These are phyloP conservation scores for Caracal caracal DNA, from an alignment of 2,113 vertebrate genomes.

Conservation along the genomic window DNA sequence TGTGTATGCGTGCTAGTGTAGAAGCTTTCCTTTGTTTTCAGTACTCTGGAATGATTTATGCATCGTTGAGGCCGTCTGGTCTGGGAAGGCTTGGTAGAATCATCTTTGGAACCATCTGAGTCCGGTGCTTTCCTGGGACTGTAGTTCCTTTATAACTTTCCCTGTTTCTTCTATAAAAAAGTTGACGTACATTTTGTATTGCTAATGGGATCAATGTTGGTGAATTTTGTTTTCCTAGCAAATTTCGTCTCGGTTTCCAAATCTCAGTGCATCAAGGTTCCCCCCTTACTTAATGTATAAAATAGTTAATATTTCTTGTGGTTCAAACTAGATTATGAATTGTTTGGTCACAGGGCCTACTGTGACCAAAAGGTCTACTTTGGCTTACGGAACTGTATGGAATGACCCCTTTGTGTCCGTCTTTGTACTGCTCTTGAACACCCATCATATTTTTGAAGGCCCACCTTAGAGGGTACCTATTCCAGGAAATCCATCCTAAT, in stretches of 20 bases:
- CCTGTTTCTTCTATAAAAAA: constrained; percentile 34
- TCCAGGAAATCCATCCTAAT: not conserved
- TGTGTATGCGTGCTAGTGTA: not conserved
- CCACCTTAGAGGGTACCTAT: not conserved
- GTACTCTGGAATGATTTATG: not conserved
- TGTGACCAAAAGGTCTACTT: not conserved
- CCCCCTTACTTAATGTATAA: not conserved
- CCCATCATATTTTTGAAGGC: not conserved
- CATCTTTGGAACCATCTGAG: not conserved
- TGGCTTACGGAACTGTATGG: not conserved
- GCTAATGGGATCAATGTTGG: not conserved
- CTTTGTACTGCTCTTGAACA: not conserved
- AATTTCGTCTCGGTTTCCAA: not conserved
- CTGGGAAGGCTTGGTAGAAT: not conserved
- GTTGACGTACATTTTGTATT: not conserved
- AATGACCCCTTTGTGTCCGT: not conserved
- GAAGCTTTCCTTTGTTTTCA: not conserved
- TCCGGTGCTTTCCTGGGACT: not conserved
- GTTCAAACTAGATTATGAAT: not conserved
- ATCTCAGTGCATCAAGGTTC: not conserved
- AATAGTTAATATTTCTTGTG: not conserved
- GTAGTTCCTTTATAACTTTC: not conserved
- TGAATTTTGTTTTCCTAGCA: not conserved
- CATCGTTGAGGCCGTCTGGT: not conserved
- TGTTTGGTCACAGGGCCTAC: not conserved